Percentiles rank a stretch among this genome's conserved stretches.
phyloP scores from a whole-genome alignment of 2,888 invertebrate species.

The Caenorhabditis afra region DNA sequence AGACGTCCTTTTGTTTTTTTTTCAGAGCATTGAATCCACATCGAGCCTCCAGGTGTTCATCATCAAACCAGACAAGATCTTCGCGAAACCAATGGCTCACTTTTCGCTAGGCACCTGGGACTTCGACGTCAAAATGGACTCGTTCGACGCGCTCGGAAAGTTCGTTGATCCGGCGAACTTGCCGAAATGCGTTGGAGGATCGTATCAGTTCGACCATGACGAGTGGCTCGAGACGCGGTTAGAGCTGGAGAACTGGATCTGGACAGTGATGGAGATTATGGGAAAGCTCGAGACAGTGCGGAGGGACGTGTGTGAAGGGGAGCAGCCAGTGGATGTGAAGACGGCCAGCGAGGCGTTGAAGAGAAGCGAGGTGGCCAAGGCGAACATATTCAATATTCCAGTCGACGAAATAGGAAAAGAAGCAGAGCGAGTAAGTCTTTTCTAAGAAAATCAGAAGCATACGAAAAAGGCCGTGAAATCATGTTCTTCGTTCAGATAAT shows the following conservation, averaged over 20 bases:
- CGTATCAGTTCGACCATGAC: slow-evolving; percentile 93
- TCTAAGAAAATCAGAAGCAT: no score
- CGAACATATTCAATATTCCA: slow-evolving; percentile 92
- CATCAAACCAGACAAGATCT: slow-evolving; percentile 89
- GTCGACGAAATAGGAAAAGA: slow-evolving; percentile 94
- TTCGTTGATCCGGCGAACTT: slow-evolving; percentile 94
- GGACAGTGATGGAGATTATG: slow-evolving; percentile 90
- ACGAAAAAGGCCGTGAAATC: no score
- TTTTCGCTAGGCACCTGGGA: slow-evolving; percentile 59
- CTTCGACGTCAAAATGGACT: slow-evolving; percentile 93
- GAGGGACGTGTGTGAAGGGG: slow-evolving; percentile 85
- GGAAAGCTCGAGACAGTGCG: slow-evolving; percentile 60
- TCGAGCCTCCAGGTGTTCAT: slow-evolving; percentile 49
- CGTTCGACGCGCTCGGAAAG: slow-evolving; percentile 93
- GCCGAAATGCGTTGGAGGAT: slow-evolving; percentile 91
- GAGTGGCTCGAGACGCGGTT: slow-evolving; percentile 96
- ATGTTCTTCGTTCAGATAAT: slow-evolving; percentile 64
- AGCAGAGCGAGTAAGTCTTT: slow-evolving; percentile 84
- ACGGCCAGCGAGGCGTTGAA: slow-evolving; percentile 92
- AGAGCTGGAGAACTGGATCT: slow-evolving; percentile 94
- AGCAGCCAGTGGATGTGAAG: slow-evolving; percentile 94
- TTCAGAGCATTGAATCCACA: slow-evolving; percentile 57
- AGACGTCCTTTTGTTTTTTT: slow-evolving; percentile 1
- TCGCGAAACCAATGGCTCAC: slow-evolving; percentile 94
- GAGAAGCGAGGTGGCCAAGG: slow-evolving; percentile 93